phyloP scores from a whole-genome alignment of 2,888 invertebrate species.

The Yponomeuta plumbellus region DNA sequence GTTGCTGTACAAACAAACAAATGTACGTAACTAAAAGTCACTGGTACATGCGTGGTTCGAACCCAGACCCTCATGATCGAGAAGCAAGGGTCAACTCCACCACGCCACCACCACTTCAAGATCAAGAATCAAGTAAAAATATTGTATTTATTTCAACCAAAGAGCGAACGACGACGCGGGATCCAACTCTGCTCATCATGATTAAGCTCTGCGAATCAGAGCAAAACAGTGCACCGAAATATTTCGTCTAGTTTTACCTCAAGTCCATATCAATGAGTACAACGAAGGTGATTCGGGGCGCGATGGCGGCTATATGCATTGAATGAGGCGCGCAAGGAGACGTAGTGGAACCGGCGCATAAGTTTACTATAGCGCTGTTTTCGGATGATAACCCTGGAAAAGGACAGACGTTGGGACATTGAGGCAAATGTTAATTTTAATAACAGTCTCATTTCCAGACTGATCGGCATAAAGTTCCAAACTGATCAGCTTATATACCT shows the following conservation, averaged over 20 bases:
- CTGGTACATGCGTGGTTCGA: too few relatives aligned
- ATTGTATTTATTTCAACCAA: too few relatives aligned
- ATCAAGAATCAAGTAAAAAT: too few relatives aligned
- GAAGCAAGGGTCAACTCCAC: too few relatives aligned
- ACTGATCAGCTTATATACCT: background rate
- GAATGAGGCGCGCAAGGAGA: conserved; percentile 61
- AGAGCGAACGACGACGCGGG: too few relatives aligned
- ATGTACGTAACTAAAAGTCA: too few relatives aligned
- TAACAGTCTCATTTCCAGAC: background rate
- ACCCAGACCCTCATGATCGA: too few relatives aligned
- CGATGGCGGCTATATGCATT: conserved; percentile 53
- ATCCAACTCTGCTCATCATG: too few relatives aligned
- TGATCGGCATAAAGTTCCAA: background rate
- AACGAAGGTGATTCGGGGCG: conserved; percentile 51
- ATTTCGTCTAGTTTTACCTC: conserved; percentile 35
- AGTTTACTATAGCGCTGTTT: conserved; percentile 60
- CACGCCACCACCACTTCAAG: too few relatives aligned
- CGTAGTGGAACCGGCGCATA: conserved; percentile 46
- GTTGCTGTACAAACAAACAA: too few relatives aligned
- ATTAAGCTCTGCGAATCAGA: too few relatives aligned
- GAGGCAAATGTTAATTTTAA: background rate
- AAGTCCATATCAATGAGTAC: conserved; percentile 59
- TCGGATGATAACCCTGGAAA: conserved; percentile 57
- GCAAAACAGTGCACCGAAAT: too few relatives aligned
- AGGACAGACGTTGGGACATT: background rate